Base-by-base conservation (phyloP, 2,888 invertebrate species). In the Synanthedon andrenaeformis region DNA sequence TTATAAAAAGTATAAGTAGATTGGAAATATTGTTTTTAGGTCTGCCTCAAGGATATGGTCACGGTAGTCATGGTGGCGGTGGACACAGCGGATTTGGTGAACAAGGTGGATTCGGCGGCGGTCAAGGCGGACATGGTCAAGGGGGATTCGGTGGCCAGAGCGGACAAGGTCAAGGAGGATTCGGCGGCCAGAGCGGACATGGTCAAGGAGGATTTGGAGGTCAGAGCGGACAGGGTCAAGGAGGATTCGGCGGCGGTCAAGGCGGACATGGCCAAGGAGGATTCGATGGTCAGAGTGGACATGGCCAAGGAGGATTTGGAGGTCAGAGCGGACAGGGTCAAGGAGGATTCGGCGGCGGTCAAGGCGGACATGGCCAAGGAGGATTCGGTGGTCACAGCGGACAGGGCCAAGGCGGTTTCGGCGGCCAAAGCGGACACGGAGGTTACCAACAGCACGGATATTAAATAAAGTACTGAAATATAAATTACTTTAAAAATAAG, bases 191-290 rank as follows among this genome's bases (percentile, higher is more conserved):
- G 12, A 58, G 55, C 0, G 62, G 60, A 3, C 57, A 54, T 11
- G 57, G 57, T 2, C 58, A 60, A n/a, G 55, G 58, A 19, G 58
- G 60, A 3, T 56, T 58, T 2, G 53, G 51, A 8, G 51, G 35
- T n/a, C 49, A 52, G 41, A n/a, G 41, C 41, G 41, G 28, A 45
- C 35, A 35, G 1, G 49, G 48, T 45, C 42, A 42, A 41, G 42
- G 41, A 23, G 23, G 51, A 41, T 42, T 42, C 12, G 49, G 19
- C 12, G 49, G 19, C 1, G 23, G 11, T 5, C 48, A 48, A 10
- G n/a, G 28, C 35, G 45, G 49, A 48, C 28, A 42, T 2, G 19
- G 13, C 3, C 42, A 53, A 41, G 56, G 52, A 41, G 49, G 49
- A 42, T 42, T 23, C 3, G 49, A 17, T 5, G 48, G 52, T 13